Percentiles rank a stretch among this genome's conserved stretches.
These are phyloP conservation scores for Microcebus ravelobensis DNA, from an alignment of 2,113 vertebrate genomes.

Conservation along the genomic window DNA sequence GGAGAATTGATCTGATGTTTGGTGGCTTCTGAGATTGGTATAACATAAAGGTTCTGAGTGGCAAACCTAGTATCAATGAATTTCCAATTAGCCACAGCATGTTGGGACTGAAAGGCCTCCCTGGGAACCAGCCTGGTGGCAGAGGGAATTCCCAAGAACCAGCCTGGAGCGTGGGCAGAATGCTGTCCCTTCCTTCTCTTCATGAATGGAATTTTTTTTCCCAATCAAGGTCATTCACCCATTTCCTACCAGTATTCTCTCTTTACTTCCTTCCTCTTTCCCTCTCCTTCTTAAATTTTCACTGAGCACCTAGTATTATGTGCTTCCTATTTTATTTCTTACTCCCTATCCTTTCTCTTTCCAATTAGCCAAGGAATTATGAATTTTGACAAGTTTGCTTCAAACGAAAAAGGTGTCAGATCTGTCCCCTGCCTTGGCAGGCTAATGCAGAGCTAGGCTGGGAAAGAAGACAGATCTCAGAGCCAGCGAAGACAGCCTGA, in stretches of 20 bases:
- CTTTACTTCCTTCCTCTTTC: not conserved
- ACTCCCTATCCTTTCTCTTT: not conserved
- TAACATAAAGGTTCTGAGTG: not conserved
- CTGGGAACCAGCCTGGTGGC: not conserved
- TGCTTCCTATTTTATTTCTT: not conserved
- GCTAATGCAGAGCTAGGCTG: not conserved
- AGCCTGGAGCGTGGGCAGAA: not conserved
- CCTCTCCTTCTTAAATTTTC: not conserved
- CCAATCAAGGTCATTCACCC: not conserved
- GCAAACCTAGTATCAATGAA: not conserved
- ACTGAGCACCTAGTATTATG: not conserved
- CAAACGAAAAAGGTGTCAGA: slow-evolving; percentile 30
- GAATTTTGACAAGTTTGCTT: slow-evolving; percentile 33
- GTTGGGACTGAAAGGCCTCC: not conserved
- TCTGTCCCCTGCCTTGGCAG: not conserved
- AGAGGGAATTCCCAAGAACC: not conserved
- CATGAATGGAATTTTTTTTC: not conserved
- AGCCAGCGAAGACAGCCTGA: not conserved
- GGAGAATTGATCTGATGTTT: not conserved
- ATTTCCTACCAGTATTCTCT: not conserved
- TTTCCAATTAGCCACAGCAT: not conserved
- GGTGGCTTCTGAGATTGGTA: not conserved
- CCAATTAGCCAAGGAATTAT: slow-evolving; percentile 2
- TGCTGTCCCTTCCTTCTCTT: not conserved
- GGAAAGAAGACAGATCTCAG: not conserved